A percentile compares a stretch with the other conserved stretches of the same genome.
These are phyloP conservation scores for Archocentrus centrarchus DNA, from an alignment of 2,113 vertebrate genomes.

Conservation along the genomic window DNA sequence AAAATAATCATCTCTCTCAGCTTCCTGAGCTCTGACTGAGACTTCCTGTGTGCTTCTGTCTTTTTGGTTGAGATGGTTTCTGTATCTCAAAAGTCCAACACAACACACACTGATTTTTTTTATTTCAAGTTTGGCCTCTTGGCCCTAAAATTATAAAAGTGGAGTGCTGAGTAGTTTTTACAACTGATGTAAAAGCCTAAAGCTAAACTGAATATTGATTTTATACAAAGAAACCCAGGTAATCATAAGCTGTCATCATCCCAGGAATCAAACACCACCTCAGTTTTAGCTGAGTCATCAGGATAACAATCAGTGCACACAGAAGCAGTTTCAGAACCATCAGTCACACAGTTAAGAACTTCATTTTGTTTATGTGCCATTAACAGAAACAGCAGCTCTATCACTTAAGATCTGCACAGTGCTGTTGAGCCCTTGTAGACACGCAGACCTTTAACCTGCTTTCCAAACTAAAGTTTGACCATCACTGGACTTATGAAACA, in stretches of 20 bases:
- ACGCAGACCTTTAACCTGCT: not conserved
- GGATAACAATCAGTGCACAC: not conserved
- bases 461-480: not conserved
- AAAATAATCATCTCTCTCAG: not conserved
- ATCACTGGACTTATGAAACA: not conserved
- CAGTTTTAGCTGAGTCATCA: not conserved
- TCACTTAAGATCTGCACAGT: not conserved
- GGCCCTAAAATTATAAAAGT: no score
- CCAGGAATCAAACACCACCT: not conserved
- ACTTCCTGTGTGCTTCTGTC: not conserved
- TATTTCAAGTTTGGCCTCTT: no score
- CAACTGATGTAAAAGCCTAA: not conserved
- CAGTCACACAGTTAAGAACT: not conserved
- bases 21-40: not conserved
- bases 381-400: not conserved
- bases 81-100: not conserved
- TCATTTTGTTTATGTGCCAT: not conserved
- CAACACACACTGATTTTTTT: no score
- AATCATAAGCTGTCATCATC: not conserved
- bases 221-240: not conserved
- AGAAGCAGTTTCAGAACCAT: rapidly evolving
- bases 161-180: not conserved
- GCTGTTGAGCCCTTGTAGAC: not conserved
- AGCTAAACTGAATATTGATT: not conserved
- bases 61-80: not conserved